These are phyloP conservation scores for Acanthosepion pharaonis DNA, from an alignment of 2,888 invertebrate genomes.

Conservation along the genomic window DNA sequence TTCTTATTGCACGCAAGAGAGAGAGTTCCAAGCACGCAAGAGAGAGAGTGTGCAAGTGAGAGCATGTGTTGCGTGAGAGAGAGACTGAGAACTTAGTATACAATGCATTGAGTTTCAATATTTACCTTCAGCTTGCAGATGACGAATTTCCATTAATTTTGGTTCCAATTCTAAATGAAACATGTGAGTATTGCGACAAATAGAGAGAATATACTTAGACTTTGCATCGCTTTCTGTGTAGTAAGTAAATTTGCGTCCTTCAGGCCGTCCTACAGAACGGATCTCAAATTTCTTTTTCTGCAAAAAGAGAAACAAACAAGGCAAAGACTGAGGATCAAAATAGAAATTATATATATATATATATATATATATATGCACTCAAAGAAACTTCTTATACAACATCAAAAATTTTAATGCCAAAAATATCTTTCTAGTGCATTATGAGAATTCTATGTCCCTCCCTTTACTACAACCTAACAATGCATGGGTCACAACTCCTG, in stretches of 20 bases:
- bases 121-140: slow-evolving; percentile 86
- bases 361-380: too few relatives aligned
- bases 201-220: slow-evolving; percentile 89
- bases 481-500: too few relatives aligned
- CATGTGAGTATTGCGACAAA: slow-evolving; percentile 93
- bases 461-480: too few relatives aligned
- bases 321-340: neutral
- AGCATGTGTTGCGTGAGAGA: neutral
- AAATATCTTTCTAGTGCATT: too few relatives aligned
- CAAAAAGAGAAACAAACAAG: slow-evolving; percentile 57
- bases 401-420: too few relatives aligned
- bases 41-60: neutral
- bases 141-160: slow-evolving; percentile 86
- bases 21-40: too few relatives aligned
- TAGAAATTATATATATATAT: neutral
- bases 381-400: too few relatives aligned
- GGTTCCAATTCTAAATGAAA: slow-evolving; percentile 92
- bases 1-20: too few relatives aligned
- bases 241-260: slow-evolving; percentile 81
- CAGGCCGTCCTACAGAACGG: slow-evolving; percentile 84
- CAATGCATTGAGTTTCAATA: neutral
- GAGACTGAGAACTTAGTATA: neutral
- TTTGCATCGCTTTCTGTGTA: slow-evolving; percentile 95
- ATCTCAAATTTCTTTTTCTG: slow-evolving; percentile 96
- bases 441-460: too few relatives aligned